Percentiles rank a stretch among this genome's conserved stretches.
These are phyloP conservation scores for Adelognathus sp. DNA, from an alignment of 2,888 invertebrate species.

Conservation along the genomic window DNA sequence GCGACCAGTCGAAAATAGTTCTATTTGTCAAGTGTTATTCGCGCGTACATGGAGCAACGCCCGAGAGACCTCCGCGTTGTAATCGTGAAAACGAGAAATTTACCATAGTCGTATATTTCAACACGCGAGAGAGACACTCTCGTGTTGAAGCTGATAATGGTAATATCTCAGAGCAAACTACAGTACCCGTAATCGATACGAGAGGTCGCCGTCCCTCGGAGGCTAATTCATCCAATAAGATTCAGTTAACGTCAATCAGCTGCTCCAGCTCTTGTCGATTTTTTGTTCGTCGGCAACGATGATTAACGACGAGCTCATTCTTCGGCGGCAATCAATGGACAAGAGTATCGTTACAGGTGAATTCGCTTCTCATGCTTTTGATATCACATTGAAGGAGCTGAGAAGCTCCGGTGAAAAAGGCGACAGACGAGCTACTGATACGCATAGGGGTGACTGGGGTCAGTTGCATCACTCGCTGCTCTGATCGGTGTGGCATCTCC, in stretches of 20 bases:
- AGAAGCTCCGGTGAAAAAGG: constrained; percentile 5
- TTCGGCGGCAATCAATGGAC: not conserved
- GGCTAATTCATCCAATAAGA: constrained; percentile 57
- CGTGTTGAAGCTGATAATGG: not conserved
- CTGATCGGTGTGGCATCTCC: too few relatives aligned
- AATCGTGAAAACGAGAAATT: constrained; percentile 43
- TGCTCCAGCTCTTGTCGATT: not conserved
- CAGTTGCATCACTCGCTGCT: too few relatives aligned
- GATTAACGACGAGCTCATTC: not conserved
- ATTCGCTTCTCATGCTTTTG: not conserved
- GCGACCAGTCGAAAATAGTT: constrained; percentile 56
- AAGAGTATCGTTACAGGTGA: not conserved
- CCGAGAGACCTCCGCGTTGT: constrained; percentile 16
- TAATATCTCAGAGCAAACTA: not conserved
- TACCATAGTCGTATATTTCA: constrained; percentile 10
- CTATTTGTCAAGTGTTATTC: constrained; percentile 58
- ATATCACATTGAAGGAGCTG: not conserved
- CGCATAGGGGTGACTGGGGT: too few relatives aligned
- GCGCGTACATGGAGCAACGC: not conserved
- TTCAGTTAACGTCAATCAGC: constrained; percentile 67
- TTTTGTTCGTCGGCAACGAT: not conserved
- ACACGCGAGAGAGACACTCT: constrained; percentile 27
- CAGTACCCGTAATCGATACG: not conserved
- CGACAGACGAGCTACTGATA: too few relatives aligned
- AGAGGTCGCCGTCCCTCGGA: not conserved